phyloP scores from a whole-genome alignment of 2,113 vertebrate genomes.

The Ibidorhyncha struthersii region DNA sequence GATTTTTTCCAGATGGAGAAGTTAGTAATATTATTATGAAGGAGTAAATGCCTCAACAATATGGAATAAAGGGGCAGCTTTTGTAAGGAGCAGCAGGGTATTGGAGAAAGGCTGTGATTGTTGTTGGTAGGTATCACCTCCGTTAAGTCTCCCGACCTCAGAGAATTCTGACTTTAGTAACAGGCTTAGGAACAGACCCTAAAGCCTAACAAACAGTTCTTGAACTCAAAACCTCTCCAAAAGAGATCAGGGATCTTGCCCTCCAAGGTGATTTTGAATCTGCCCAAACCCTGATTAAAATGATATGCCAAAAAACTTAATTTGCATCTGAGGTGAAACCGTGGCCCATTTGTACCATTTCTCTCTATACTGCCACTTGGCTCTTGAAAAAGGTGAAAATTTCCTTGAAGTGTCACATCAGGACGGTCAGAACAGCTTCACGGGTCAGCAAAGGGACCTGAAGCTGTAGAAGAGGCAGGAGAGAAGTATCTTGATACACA shows the following conservation, averaged over 20 bases:
- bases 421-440: background rate
- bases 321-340: background rate
- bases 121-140: too few species aligned
- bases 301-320: background rate
- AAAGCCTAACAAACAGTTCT: background rate
- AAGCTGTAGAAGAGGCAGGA: background rate
- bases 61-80: too few species aligned
- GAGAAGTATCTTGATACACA: too few species aligned
- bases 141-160: too few species aligned
- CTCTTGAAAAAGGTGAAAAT: background rate
- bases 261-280: background rate
- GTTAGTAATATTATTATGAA: background rate
- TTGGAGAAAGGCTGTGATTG: background rate
- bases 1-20: background rate
- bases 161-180: background rate
- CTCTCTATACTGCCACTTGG: background rate
- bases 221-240: background rate
- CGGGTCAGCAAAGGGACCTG: background rate
- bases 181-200: background rate
- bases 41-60: background rate
- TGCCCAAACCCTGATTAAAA: background rate
- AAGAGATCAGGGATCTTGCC: background rate
- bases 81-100: background rate
- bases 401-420: background rate
- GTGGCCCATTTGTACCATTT: background rate